Evolutionary conservation across 1,140 invertebrate species (phyloP), one percentile per base, ranked within the genome.

Genomic region (Trissolcus basalis): DNA sequence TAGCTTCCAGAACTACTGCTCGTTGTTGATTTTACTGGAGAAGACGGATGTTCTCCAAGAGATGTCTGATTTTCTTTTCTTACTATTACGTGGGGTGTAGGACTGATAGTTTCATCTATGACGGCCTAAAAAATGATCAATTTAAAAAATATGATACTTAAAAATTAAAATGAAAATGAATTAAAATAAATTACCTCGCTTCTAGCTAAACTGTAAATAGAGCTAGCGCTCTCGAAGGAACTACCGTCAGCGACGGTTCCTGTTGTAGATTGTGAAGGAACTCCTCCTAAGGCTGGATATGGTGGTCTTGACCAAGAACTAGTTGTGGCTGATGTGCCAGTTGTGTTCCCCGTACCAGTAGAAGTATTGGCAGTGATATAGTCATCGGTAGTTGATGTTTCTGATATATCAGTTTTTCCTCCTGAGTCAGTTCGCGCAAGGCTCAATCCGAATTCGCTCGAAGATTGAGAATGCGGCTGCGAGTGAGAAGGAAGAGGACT

Each of bases 311-410:
- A 86, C 80, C 85, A 85, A 48, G 87, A 89, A 73, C 84, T 87
- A 53, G 84, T 87, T 33, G 82, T 86, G n/a, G 83, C 84, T 49
- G 82, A 85, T 11, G 85, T 90, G 49, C 88, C 88, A 14, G 84
- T 90, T 43, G 90, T 90, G 69, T 89, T 91, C 78, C 90, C 89
- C 13, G 90, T 91, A 54, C 92, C 93, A 65, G 92, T 93, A 74
- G 93, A 94, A 32, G 94, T 95, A 85, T 93, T 95, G 83, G 95
- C 95, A 80, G 95, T 96, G 67, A 95, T 92, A 85, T 96, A 96
- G 82, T 96, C 95, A 82, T 96, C 95, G 16, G 95, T 96, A 16
- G 93, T 94, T 13, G 94, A 94, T 58, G 94, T 95, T 87, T 96
- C 94, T 7, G 94, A 95, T 14, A 94, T 90, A 84, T 95, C 94